Percentiles rank a stretch among this genome's conserved stretches.
phyloP scores from a whole-genome alignment of 2,888 invertebrate genomes.

The Mactromeris polynyma region DNA sequence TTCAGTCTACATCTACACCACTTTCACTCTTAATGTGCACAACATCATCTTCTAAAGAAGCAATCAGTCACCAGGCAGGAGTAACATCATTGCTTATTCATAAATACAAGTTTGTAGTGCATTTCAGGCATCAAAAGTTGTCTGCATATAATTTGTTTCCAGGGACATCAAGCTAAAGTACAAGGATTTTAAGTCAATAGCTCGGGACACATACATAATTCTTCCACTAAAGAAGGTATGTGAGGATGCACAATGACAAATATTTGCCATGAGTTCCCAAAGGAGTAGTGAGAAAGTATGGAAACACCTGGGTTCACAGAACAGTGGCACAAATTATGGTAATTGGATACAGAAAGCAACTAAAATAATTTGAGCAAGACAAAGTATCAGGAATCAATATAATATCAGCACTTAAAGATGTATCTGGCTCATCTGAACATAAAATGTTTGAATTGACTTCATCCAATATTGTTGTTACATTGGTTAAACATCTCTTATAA shows the following conservation, averaged over 20 bases:
- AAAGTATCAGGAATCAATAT: neutral
- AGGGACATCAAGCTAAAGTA: neutral
- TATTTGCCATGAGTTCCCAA: neutral
- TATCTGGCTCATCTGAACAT: too few species aligned
- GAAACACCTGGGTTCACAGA: conserved; percentile 18
- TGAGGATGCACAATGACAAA: neutral
- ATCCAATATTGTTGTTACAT: too few species aligned
- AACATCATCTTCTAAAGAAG: neutral
- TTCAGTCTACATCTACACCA: neutral
- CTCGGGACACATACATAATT: conserved; percentile 12
- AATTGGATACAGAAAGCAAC: neutral
- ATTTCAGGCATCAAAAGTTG: conserved; percentile 1
- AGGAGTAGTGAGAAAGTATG: neutral
- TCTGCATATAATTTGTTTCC: conserved; percentile 6
- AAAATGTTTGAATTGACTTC: too few species aligned
- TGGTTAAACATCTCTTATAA: too few species aligned
- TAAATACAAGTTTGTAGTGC: conserved; percentile 9
- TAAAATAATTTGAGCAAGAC: neutral
- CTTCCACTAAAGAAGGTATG: neutral
- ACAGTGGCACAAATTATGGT: neutral
- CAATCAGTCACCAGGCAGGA: neutral
- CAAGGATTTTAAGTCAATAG: neutral
- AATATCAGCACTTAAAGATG: neutral
- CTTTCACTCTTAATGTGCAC: neutral
- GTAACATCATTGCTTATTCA: neutral